Evolutionary conservation across 2,113 vertebrate species (phyloP), one percentile per base, ranked within the genome.

Genomic region (Lycaon pictus): DNA sequence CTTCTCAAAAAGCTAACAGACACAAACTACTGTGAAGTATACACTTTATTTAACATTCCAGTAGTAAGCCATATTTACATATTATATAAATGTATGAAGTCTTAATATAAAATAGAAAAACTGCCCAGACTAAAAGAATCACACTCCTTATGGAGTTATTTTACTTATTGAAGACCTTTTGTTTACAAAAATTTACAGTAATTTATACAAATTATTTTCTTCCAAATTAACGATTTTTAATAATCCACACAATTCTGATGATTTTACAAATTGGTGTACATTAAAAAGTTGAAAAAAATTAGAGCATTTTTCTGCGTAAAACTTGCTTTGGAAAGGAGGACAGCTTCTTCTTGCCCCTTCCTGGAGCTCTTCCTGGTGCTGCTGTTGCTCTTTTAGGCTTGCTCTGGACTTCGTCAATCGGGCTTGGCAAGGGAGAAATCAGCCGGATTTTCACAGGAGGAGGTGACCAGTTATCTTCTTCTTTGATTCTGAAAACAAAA

Each of bases 1-100:
- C 97, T 97, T 96, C 51, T 98, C 96, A 98, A 98, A 98, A 99
- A 99, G 98, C 98, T 98, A 96, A 98, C 94, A 98, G 98, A 99
- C 98, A 98, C 98, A 98, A 97, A 95, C 98, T 97, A 98, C 92
- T 97, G 97, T 97, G 97, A 99, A 98, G 98, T 98, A 99, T 98
- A 98, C 97, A 98, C 98, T 99, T 99, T 99, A 99, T 99, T 99
- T 99, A 99, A 99, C 99, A 99, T 99, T 98, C 98, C 99, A 99
- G 99, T 99, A 99, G 99, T 98, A 99, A 99, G 99, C 98, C 99
- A 99, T 99, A 99, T 98, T 99, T 99, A 98, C 99, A 99, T 98
- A 98, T 98, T 98, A 98, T 99, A 99, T 99, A 99, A 99, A 99
- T 88, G 99, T 99, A 99, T 98, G 98, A 99, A 99, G 98, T 98